phyloP scores from a whole-genome alignment of 2,113 vertebrate species.

The Centropus bengalensis region DNA sequence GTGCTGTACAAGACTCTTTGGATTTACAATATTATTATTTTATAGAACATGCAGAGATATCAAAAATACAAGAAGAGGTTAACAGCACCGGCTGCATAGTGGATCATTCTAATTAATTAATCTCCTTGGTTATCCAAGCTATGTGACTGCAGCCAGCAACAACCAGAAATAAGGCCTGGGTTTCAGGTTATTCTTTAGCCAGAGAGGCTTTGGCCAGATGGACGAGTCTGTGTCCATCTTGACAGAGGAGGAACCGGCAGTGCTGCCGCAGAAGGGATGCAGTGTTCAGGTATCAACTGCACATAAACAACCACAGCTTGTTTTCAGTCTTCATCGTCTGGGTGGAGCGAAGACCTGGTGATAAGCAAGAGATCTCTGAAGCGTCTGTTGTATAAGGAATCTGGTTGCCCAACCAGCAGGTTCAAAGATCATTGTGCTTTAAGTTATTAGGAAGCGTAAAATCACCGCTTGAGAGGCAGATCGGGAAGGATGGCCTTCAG shows the following conservation, averaged over 20 bases:
- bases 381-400: background rate
- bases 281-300: background rate
- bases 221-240: background rate
- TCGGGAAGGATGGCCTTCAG: slow-evolving; percentile 3
- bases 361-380: background rate
- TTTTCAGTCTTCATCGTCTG: background rate
- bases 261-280: background rate
- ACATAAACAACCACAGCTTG: background rate
- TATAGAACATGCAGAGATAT: background rate
- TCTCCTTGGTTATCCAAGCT: background rate
- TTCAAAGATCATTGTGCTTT: slow-evolving; percentile 12
- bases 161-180: background rate
- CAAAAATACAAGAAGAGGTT: background rate
- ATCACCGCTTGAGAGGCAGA: background rate
- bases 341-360: background rate
- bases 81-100: background rate
- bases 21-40: background rate
- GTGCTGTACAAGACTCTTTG: background rate
- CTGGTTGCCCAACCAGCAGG: background rate
- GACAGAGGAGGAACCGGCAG: background rate
- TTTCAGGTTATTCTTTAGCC: background rate
- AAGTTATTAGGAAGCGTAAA: slow-evolving; percentile 30
- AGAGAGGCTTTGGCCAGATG: slow-evolving; percentile 2
- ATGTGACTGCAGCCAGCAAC: background rate
- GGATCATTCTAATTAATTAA: background rate